Evolutionary conservation across 2,888 invertebrate genomes (phyloP), one percentile per base, ranked within the genome.

Genomic region (Meiosimyza platycephala): DNA sequence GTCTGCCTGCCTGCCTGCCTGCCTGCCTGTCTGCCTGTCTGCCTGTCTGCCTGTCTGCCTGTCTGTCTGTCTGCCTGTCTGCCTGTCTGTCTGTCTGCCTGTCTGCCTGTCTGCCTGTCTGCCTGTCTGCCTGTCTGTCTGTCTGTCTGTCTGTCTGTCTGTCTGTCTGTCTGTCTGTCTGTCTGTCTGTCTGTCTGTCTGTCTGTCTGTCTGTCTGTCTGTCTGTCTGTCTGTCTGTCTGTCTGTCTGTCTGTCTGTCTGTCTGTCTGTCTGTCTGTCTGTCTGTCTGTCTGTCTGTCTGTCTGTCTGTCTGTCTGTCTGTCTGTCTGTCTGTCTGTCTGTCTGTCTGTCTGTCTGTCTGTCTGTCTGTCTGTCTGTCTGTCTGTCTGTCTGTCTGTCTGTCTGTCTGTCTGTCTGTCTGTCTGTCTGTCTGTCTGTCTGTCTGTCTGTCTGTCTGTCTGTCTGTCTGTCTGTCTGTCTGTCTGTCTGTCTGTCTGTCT

Each of bases 81-180:
- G n/a, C n/a, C n/a, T n/a, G n/a, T n/a, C n/a, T n/a, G n/a, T n/a
- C n/a, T n/a, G n/a, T n/a, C n/a, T n/a, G n/a, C n/a, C n/a, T n/a
- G n/a, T n/a, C n/a, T n/a, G n/a, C n/a, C n/a, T n/a, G n/a, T n/a
- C n/a, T n/a, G n/a, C n/a, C n/a, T n/a, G n/a, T n/a, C n/a, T n/a
- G n/a, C n/a, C n/a, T n/a, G n/a, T n/a, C n/a, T n/a, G n/a, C n/a
- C n/a, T n/a, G n/a, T n/a, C n/a, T n/a, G n/a, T n/a, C n/a, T n/a
- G n/a, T n/a, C n/a, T n/a, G n/a, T 57, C 57, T 57, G 57, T 57
- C 57, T 57, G 57, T 57, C 57, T 57, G 57, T 57, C 57, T 57
- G 57, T 57, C 57, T 57, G 57, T 57, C 57, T 57, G 57, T 57
- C 57, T 57, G 57, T 57, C 57, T 57, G 57, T 57, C 57, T 57